Evolutionary conservation across 1,140 invertebrate species (phyloP), one percentile per base, ranked within the genome.

Genomic region (Penaeus vannamei): DNA sequence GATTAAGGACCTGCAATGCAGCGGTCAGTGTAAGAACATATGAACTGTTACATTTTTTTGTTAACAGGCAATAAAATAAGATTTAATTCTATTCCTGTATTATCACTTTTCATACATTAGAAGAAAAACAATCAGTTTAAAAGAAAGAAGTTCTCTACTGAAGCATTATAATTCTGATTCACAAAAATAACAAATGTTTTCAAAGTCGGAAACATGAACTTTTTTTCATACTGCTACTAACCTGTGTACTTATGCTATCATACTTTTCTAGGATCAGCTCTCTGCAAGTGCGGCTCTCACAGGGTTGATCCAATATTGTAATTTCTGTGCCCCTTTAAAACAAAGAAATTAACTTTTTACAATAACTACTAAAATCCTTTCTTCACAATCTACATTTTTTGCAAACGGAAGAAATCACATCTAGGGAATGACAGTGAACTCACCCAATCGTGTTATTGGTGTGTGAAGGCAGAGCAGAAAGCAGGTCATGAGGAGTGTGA

Each of bases 261-360:
- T 97, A 97, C 92, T 98, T 96, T 84, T 98, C 96, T 46, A 94
- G 94, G 84, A 99, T 95, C 22, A 99, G 93, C 90, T 96, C 95
- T 76, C 96, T 95, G 92, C 98, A 99, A 29, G 97, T 96, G 20
- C 96, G 95, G 2, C 98, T 99, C 93, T 99, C 98, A 92, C 96
- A 95, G 7, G 94, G 90, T 10, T 96, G 94, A 20, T 91, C 82
- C 61, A 94, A 94, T 79, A 94, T 93, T 84, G 93, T 92, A 85
- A 93, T 93, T 26, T 89, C 85, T 29, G 93, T 92, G 92, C 94
- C 93, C 72, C 89, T 90, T 64, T 14, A 83, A 77, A n/a, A 42
- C 23, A 79, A 86, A 59, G 23, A 29, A 76, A 5, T 7, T 7
- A 42, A 42, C 1, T 5, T 0, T 42, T 42, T 42, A 7, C 36